Base-by-base conservation (phyloP, 1,140 invertebrate genomes). In the Holotrichia oblita region DNA sequence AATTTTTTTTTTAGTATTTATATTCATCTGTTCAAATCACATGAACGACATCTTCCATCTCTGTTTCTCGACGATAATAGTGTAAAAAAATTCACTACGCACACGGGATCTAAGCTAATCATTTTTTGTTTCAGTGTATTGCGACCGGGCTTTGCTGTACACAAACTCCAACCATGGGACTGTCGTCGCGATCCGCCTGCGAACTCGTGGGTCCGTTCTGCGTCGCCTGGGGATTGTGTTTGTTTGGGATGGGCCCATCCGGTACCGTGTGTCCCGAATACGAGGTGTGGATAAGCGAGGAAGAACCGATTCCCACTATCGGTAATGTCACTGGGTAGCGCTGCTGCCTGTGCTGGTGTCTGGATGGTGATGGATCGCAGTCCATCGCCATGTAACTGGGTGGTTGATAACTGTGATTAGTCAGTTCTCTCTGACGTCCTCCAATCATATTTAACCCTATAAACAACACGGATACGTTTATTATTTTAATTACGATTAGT, bases 91-190 rank as follows among this genome's bases (percentile, higher is more conserved):
- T 73, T 73, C 34, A 73, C 27, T 40, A 40, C 72, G 24, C 72
- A 73, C 72, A 40, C 72, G 24, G n/a, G n/a, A 34, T 73, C 24
- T 73, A n/a, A 40, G n/a, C 17, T 75, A 73, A 44, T 76, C 41
- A 75, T n/a, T n/a, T n/a, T n/a, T n/a, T n/a, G n/a, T 76, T 79
- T 90, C 87, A 91, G 83, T 93, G 93, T 84, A 93, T 94, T 80
- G 90, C 93, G 76, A 93, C 93, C 74, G 93, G 93, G 86, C 92
- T 95, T 87, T 95, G 94, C 87, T 95, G 94, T 82, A 95, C 92
- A 89, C 94, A 94, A 78, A 95, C 94, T 27, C 94, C 94, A 80
- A 95, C 93, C 94, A 95, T 95, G 76, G 94, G 93, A 84, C 93
- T 94, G 83, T 94, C 93, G 76, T 93, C 92, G 78, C 92, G 89